A percentile compares a stretch with the other conserved stretches of the same genome.
Conservation (phyloP, 2,113 vertebrate genomes). For the Pyrgilauda ruficollis region DNA sequence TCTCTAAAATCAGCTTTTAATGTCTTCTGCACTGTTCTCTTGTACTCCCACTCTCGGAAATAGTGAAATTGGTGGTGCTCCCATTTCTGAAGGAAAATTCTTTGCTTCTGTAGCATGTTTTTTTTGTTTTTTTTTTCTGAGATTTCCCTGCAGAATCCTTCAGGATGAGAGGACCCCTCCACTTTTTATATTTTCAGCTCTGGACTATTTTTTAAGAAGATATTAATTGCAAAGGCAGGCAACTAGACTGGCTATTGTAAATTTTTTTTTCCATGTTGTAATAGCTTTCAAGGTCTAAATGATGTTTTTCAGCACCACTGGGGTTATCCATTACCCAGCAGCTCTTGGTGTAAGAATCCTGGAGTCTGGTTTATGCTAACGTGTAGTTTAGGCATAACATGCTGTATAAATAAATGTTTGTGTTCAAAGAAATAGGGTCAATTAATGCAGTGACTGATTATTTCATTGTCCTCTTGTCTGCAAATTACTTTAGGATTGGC, state of each 20-base stretch:
- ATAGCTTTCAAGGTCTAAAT: background rate
- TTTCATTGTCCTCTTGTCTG: background rate
- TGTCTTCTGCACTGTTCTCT: background rate
- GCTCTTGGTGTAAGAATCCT: background rate
- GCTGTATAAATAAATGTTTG: background rate
- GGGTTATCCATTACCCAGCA: background rate
- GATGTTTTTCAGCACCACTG: background rate
- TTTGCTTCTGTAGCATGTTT: background rate
- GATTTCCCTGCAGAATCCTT: background rate
- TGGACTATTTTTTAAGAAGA: background rate
- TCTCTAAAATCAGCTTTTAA: background rate
- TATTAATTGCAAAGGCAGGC: background rate
- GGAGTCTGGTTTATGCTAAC: background rate
- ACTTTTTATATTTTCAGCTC: background rate
- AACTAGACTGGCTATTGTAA: background rate
- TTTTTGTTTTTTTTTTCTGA: background rate
- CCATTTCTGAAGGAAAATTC: background rate
- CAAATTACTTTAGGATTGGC: background rate
- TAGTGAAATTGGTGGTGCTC: background rate
- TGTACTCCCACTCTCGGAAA: background rate
- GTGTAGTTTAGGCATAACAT: background rate
- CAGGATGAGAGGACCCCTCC: background rate
- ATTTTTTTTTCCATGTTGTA: background rate
- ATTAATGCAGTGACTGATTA: background rate
- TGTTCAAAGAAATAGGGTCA: background rate